Evolutionary conservation across 2,888 invertebrate genomes (phyloP), one percentile per base, ranked within the genome.

Genomic region (Sminthurides aquaticus): DNA sequence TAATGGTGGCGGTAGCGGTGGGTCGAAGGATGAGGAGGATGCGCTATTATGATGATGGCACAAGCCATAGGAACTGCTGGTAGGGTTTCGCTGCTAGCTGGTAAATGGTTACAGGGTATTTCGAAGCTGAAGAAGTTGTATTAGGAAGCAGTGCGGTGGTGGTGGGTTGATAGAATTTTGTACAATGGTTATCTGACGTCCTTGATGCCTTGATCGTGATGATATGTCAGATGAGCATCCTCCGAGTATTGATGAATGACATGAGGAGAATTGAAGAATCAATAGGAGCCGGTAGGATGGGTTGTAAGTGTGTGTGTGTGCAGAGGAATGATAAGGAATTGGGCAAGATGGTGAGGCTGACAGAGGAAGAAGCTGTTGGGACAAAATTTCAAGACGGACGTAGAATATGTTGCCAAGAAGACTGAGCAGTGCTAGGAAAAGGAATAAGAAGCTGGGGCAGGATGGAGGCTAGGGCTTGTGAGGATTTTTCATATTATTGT

Each of bases 201-300:
- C 22, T 22, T 52, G 52, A 52, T 20, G 20, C 20, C 5, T n/a
- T 15, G 59, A 59, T 59, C 59, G 59, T 59, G 59, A 59, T 25
- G 59, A 48, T 59, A 59, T 59, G 59, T 48, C 48, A 59, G 29
- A 34, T 18, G 27, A 34, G n/a, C 48, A 59, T 34, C 24, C 25
- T 43, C 59, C 24, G 59, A n/a, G 34, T 58, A 59, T 59, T 59
- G 59, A 59, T 59, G 59, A 59, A 59, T 59, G 43, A 48, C 29
- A 28, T 3, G 22, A 59, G 43, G 29, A 34, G 24, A 48, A 59
- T 59, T 59, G 57, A 29, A 57, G 57, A 29, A 57, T 3, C 2
- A 18, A 24, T 11, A 56, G 25, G 25, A 56, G 27, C 27, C 22
- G 29, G 57, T 34, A 11, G 8, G n/a, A n/a, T n/a, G 43, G 15